A percentile compares a stretch with the other conserved stretches of the same genome.
phyloP scores from a whole-genome alignment of 2,888 invertebrate species.

The Blastobasis adustella region DNA sequence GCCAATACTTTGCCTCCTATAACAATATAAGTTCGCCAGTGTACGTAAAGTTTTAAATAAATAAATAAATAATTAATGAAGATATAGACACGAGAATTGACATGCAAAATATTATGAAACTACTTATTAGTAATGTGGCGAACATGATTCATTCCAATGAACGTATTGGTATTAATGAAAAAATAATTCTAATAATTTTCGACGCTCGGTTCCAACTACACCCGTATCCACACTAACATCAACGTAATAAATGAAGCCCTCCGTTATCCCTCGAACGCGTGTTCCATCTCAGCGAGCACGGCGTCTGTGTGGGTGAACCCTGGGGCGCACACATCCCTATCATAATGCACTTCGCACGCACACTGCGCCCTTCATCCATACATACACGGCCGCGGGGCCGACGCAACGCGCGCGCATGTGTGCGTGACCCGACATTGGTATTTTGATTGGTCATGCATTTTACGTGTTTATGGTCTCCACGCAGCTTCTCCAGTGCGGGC shows the following conservation, averaged over 20 bases:
- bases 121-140: no score
- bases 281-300: slow-evolving; percentile 63
- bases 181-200: no score
- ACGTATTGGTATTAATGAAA: no score
- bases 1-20: no score
- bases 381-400: slow-evolving; percentile 6
- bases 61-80: no score
- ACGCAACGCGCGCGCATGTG: slow-evolving; percentile 23
- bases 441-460: slow-evolving; percentile 76
- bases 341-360: slow-evolving; percentile 46
- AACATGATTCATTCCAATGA: no score
- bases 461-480: slow-evolving; percentile 64
- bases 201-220: neutral
- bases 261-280: slow-evolving; percentile 70
- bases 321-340: slow-evolving; percentile 20
- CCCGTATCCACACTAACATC: slow-evolving; percentile 36
- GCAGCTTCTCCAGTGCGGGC: slow-evolving; percentile 49
- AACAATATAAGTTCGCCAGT: no score
- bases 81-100: no score
- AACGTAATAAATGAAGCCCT: slow-evolving; percentile 61
- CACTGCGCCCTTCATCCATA: slow-evolving; percentile 21
- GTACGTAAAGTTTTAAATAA: no score
- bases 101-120: no score
- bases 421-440: slow-evolving; percentile 67
- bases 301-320: slow-evolving; percentile 38